These are phyloP conservation scores for Peromyscus leucopus DNA, from an alignment of 2,113 vertebrate genomes.

Conservation along the genomic window DNA sequence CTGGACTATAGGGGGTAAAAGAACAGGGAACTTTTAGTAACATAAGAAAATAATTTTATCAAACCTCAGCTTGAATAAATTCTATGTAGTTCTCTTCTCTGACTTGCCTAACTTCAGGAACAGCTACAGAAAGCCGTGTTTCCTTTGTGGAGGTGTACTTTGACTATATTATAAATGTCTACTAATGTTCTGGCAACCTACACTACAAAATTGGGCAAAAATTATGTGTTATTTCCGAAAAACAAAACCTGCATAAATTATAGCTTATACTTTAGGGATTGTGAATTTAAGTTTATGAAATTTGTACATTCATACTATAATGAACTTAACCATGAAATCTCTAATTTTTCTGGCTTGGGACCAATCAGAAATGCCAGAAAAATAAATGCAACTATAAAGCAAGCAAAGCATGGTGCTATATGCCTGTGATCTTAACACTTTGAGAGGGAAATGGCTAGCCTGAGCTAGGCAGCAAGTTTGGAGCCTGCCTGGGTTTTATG, in stretches of 20 bases:
- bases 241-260: background rate
- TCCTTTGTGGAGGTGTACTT: background rate
- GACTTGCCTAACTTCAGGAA: background rate
- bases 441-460: background rate
- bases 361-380: background rate
- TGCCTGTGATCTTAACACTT: background rate
- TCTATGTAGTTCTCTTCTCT: background rate
- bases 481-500: background rate
- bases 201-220: background rate
- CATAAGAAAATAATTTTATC: background rate
- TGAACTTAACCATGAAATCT: background rate
- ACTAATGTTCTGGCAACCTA: background rate
- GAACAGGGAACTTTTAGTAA: background rate
- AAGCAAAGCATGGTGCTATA: background rate
- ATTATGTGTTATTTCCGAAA: conserved; percentile 61
- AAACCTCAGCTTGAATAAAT: background rate
- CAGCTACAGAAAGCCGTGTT: background rate
- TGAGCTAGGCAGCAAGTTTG: background rate
- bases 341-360: background rate
- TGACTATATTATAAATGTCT: background rate
- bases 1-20: background rate
- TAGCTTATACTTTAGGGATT: background rate
- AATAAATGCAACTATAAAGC: background rate
- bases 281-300: background rate
- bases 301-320: background rate